Base-by-base conservation (phyloP, 2,888 invertebrate species). In the Ferdinandea cuprea region DNA sequence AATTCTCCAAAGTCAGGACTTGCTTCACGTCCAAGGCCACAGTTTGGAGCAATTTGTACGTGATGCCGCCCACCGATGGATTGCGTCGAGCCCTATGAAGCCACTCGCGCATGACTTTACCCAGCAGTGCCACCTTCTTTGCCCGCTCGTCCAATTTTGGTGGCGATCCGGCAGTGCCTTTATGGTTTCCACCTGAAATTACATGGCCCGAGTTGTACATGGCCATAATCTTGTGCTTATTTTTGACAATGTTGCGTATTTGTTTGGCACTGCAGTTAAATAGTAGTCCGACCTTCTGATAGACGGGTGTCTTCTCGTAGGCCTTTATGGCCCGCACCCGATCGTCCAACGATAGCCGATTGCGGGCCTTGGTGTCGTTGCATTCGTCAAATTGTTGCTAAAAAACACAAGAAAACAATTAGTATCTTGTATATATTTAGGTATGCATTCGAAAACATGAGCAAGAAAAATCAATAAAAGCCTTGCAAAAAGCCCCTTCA, bases 71-170 rank as follows among this genome's bases (percentile, higher is more conserved):
- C 0, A 79, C 15, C 1, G 19, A 11, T 13, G 85, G 83, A 42
- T 86, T 85, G 5, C 86, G 90, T 42, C 90, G 89, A 0, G 88
- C 88, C n/a, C 90, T 86, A 35, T 89, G 87, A 32, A 90, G 88
- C 54, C 88, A 89, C 74, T 90, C 90, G 63, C 89, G 89, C 40
- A 90, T 83, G 44, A 90, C 89, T 61, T 87, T 87, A 2, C 88
- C 88, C 6, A 90, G 85, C 56, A 89, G 87, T 44, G 86, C 85
- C 0, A 89, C 85, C 58, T 89, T 90, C 7, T 87, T 87, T 17
- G 86, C 85, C 25, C 88, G 87, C 35, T 85, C 13, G 9, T 58
- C 50, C n/a, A 15, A 13, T 3, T 61, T 72, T 2, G 59, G n/a
- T 6, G 52, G 17, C 37, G 65, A 21, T 58, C 17, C 50, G 32